phyloP scores from a whole-genome alignment of 2,888 invertebrate genomes.

The Tipula confusa region DNA sequence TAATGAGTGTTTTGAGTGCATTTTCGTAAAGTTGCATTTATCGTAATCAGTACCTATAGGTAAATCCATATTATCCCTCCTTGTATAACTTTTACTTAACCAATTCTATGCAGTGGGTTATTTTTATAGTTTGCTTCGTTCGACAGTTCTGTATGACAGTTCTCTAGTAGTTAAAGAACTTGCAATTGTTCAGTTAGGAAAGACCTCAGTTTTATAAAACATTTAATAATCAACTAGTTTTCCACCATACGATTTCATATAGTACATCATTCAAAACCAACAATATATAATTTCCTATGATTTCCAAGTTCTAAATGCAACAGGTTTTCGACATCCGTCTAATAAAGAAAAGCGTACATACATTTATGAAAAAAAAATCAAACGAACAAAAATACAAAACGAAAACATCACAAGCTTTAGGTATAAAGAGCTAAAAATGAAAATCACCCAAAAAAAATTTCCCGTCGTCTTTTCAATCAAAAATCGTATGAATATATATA shows the following conservation, averaged over 20 bases:
- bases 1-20: no score
- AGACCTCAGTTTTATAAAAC: no score
- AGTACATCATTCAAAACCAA: neutral
- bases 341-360: neutral
- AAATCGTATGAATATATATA: neutral
- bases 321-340: neutral
- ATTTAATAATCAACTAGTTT: no score
- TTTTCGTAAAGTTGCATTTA: no score
- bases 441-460: neutral
- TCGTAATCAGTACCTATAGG: no score
- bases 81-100: no score
- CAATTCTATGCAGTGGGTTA: no score
- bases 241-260: neutral
- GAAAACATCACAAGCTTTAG: neutral
- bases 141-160: no score
- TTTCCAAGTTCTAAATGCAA: neutral
- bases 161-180: no score
- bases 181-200: no score
- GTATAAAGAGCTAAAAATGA: neutral
- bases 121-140: no score
- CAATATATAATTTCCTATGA: neutral
- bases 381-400: neutral
- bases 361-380: neutral
- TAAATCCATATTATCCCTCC: no score
- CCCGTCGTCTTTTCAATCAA: neutral